Base-by-base conservation (phyloP, 2,888 invertebrate genomes). In the Drosophila differens region DNA sequence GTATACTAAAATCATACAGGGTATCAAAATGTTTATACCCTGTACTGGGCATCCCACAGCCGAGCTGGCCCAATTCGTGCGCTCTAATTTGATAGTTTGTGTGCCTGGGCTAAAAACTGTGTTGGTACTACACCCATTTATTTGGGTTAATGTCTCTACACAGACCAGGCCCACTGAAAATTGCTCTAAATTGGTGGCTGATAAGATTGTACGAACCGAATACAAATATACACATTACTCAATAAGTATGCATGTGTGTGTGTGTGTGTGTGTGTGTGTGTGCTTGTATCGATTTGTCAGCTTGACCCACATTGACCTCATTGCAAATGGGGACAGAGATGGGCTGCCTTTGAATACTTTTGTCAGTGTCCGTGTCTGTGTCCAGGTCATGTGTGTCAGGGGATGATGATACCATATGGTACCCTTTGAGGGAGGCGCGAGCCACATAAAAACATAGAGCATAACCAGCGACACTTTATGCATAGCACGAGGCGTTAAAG, bases 401-500 rank as follows among this genome's bases (percentile, higher is more conserved):
- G 47, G 9, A 47, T 47, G 25, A 14, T 7, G 33, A 4, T 14
- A 16, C 16, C 44, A 32, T 6, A 41, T 58, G 57, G 57, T 2
- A 25, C 22, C 22, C 47, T 41, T 44, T 58, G 12, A 44, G 22
- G 6, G 22, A 41, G 22, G 3, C 81, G 58, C 76, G 53, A 22
- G 35, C 25, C 33, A 71, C 65, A 76, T 66, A 66, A 33, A 33
- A 69, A 52, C 60, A 32, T 60, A 25, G 4, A 66, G 61, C 62
- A 63, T 58, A 65, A 55, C 53, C 49, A 64, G 65, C 66, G 65
- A 78, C 65, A 64, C 72, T 76, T 76, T 76, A 67, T 65, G 78
- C 76, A 74, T 68, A 65, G 80, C 81, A 70, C 71, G 79, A 81
- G 81, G 81, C 83, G 84, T 82, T 84, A 84, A 84, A 83, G 83